These are phyloP conservation scores for Dilophus febrilis DNA, from an alignment of 2,888 invertebrate species.

Conservation along the genomic window DNA sequence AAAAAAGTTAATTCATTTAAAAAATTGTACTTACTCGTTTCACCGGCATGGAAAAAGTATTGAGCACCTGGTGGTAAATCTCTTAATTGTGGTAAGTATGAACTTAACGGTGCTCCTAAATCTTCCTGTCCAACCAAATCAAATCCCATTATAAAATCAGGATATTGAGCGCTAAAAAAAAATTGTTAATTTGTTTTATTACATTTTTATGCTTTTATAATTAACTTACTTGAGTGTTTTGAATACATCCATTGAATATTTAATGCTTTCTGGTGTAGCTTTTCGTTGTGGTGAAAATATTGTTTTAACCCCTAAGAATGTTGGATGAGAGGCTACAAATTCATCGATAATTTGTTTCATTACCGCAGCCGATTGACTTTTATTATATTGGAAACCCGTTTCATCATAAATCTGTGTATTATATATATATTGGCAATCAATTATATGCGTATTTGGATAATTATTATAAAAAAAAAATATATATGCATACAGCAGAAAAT, in stretches of 20 bases:
- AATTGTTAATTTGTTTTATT: too few relatives aligned
- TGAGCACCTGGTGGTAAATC: conserved; percentile 24
- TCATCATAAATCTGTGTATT: conserved; percentile 35
- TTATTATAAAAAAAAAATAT: not conserved
- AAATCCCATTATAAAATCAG: conserved; percentile 42
- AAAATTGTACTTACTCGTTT: conserved; percentile 37
- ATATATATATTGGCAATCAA: too few relatives aligned
- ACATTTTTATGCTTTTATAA: not conserved
- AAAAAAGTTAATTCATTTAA: too few relatives aligned
- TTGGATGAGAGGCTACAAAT: conserved; percentile 35
- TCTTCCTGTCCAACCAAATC: conserved; percentile 54
- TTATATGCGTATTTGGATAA: not conserved
- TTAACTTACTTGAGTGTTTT: conserved; percentile 20
- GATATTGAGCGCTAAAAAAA: conserved; percentile 14
- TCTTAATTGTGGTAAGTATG: conserved; percentile 16
- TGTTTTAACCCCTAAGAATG: conserved; percentile 41
- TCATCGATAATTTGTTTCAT: conserved; percentile 27
- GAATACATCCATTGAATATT: conserved; percentile 14
- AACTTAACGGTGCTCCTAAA: conserved; percentile 33
- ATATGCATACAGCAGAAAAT: conserved; percentile 1
- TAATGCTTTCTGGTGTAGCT: not conserved
- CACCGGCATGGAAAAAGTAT: conserved; percentile 48
- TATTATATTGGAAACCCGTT: conserved; percentile 33
- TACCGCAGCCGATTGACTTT: conserved; percentile 27
- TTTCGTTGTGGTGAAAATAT: conserved; percentile 30